Evolutionary conservation across 2,888 invertebrate species (phyloP).

Genomic region (Loripinus fragilis): DNA sequence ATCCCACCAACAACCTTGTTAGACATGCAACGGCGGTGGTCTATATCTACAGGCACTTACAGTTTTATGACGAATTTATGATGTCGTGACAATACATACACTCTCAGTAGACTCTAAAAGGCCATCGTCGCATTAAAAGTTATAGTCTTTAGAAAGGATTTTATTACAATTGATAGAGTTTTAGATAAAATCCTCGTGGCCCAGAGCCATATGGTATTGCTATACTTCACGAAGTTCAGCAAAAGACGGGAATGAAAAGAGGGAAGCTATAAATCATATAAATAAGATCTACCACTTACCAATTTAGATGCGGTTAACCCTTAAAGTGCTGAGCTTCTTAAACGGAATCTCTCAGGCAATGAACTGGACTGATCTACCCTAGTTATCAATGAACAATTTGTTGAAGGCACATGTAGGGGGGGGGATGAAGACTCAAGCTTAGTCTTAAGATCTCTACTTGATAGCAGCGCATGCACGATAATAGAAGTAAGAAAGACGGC

Average conservation of each 20-base stretch:
- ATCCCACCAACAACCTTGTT: slow-evolving; percentile 49
- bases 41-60: slow-evolving; percentile 47
- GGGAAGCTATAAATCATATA: slow-evolving; percentile 42
- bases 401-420: no score
- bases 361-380: no score
- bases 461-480: no score
- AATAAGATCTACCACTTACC: slow-evolving; percentile 11
- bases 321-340: no score
- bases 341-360: no score
- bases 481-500: no score
- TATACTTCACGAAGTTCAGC: slow-evolving; percentile 19
- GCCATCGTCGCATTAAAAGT: slow-evolving; percentile 43
- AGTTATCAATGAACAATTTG: no score
- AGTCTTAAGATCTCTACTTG: no score
- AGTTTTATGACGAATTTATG: slow-evolving; percentile 57
- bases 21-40: slow-evolving; percentile 55
- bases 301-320: no score
- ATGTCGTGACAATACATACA: slow-evolving; percentile 45
- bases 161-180: slow-evolving; percentile 45
- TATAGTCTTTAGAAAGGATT: slow-evolving; percentile 39
- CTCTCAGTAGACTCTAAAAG: slow-evolving; percentile 45
- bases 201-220: slow-evolving; percentile 25
- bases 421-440: no score
- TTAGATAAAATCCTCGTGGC: slow-evolving; percentile 34
- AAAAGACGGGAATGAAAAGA: not conserved